Conservation (phyloP, 1,140 invertebrate species). For the Tetragnatha versicolor region DNA sequence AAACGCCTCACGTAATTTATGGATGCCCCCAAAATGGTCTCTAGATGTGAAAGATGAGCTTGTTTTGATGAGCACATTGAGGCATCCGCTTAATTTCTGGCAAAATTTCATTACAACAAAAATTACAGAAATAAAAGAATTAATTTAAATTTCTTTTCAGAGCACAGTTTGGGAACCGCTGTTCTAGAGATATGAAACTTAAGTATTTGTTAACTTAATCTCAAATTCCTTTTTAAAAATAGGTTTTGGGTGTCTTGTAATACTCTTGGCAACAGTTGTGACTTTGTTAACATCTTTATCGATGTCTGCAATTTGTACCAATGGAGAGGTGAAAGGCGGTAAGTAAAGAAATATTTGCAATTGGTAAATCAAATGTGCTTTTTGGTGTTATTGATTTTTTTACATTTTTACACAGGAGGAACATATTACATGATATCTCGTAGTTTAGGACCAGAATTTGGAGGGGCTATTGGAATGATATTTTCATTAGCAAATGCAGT, state of each 20-base stretch:
- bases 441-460: conserved; percentile 73
- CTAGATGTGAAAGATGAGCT: too few species aligned
- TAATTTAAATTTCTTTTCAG: too few species aligned
- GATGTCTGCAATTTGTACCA: conserved; percentile 70
- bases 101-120: too few species aligned
- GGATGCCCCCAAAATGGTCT: too few species aligned
- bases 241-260: conserved; percentile 61
- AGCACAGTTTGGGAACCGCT: too few species aligned
- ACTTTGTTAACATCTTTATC: conserved; percentile 68
- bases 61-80: too few species aligned
- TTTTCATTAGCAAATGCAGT: conserved; percentile 73
- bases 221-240: neutral
- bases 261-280: conserved; percentile 64
- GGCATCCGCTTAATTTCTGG: too few species aligned
- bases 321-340: conserved; percentile 69
- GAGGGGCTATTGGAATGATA: conserved; percentile 72
- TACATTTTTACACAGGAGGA: conserved; percentile 62
- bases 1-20: too few species aligned
- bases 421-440: conserved; percentile 72
- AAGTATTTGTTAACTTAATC: neutral
- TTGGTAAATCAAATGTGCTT: neutral
- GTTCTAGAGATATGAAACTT: too few species aligned
- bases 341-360: neutral
- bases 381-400: neutral
- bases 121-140: too few species aligned